phyloP scores from a whole-genome alignment of 2,797 vertebrate species.

The Ptychobarbus kaznakovi region DNA sequence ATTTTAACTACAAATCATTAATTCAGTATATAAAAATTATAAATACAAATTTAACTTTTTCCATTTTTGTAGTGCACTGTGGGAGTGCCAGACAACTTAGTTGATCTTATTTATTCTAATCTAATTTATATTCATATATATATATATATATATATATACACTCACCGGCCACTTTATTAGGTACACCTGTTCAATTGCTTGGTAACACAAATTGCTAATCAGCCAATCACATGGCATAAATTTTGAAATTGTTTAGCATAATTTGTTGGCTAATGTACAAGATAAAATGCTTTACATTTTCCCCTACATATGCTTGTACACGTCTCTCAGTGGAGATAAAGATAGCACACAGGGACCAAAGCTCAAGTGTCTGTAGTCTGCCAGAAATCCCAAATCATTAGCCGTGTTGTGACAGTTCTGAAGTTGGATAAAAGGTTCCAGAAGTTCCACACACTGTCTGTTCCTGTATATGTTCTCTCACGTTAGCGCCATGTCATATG shows the following conservation, averaged over 20 bases:
- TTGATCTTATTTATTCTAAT: too few species aligned
- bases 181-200: too few species aligned
- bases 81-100: too few species aligned
- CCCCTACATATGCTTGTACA: not conserved
- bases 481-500: conserved; percentile 39
- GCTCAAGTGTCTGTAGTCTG: conserved; percentile 20
- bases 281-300: not conserved
- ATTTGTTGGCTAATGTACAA: not conserved
- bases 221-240: too few species aligned
- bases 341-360: conserved; percentile 48
- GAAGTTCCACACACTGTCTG: conserved; percentile 31
- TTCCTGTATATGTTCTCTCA: not conserved
- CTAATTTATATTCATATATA: too few species aligned
- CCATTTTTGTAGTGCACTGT: too few species aligned
- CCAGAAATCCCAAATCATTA: conserved; percentile 32
- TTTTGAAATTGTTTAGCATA: not conserved
- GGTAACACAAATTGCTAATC: too few species aligned
- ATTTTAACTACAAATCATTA: not conserved
- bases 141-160: too few species aligned
- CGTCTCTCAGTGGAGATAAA: conserved; percentile 21
- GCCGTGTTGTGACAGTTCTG: conserved; percentile 21
- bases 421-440: conserved; percentile 35
- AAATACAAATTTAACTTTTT: too few species aligned
- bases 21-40: not conserved
- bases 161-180: too few species aligned